phyloP scores from a whole-genome alignment of 2,888 invertebrate species.

The Lithophane ornitopus region DNA sequence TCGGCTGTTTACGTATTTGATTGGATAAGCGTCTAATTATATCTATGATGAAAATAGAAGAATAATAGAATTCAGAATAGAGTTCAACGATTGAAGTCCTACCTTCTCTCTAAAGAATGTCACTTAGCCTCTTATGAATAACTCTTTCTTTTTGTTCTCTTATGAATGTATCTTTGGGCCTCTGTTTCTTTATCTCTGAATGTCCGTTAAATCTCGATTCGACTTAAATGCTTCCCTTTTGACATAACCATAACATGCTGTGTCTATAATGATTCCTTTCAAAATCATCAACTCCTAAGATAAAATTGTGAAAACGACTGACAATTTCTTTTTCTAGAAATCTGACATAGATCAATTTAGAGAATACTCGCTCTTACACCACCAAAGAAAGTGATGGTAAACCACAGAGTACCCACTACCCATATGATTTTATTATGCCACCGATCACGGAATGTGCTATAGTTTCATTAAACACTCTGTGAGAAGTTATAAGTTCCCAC shows the following conservation, averaged over 20 bases:
- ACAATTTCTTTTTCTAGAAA: too few relatives aligned
- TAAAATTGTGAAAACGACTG: background rate
- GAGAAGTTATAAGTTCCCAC: constrained; percentile 47
- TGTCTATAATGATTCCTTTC: background rate
- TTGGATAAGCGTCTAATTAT: constrained; percentile 38
- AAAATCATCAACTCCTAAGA: background rate
- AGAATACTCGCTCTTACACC: background rate
- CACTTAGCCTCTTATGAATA: background rate
- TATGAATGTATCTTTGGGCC: background rate
- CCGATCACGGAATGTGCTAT: constrained; percentile 44
- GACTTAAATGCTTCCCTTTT: background rate
- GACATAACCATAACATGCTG: background rate
- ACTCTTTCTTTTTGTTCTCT: too few relatives aligned
- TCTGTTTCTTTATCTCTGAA: background rate
- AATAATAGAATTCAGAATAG: background rate
- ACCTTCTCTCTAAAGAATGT: background rate
- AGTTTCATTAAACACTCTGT: constrained; percentile 32
- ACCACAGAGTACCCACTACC: constrained; percentile 21
- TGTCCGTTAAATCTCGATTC: background rate
- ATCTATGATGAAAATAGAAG: constrained; percentile 1
- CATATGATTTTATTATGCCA: constrained; percentile 26
- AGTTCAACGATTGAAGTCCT: background rate
- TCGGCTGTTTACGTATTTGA: constrained; percentile 1
- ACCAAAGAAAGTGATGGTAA: constrained; percentile 10
- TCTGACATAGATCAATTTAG: background rate